These are phyloP conservation scores for Ormyrus rosae DNA, from an alignment of 2,888 invertebrate species.

Conservation along the genomic window DNA sequence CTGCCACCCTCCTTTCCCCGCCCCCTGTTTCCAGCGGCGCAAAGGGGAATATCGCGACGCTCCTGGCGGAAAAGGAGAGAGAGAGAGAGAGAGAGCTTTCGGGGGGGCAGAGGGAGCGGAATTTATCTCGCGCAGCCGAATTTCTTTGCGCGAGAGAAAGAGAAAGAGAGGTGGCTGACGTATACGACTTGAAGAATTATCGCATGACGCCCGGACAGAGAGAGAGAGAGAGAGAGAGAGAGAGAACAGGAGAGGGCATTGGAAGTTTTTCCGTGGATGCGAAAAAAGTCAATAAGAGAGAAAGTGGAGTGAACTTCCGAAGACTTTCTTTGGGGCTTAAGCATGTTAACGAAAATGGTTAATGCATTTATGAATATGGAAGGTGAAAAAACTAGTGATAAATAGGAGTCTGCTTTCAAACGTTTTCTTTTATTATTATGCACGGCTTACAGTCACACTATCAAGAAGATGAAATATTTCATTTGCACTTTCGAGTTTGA, in stretches of 20 bases:
- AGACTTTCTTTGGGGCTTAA: conserved; percentile 28
- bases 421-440: no score
- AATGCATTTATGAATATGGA: no score
- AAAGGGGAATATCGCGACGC: conserved; percentile 34
- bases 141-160: conserved; percentile 52
- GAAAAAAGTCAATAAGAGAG: conserved; percentile 41
- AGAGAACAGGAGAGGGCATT: background rate
- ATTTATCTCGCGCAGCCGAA: conserved; percentile 61
- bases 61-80: conserved; percentile 23
- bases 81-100: background rate
- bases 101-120: conserved; percentile 32
- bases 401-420: no score
- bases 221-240: background rate
- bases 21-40: background rate
- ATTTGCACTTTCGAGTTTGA: no score
- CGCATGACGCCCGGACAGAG: conserved; percentile 31
- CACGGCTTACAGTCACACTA: no score
- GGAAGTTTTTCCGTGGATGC: conserved; percentile 9
- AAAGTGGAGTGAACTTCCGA: conserved; percentile 32
- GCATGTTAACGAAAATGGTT: background rate
- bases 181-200: conserved; percentile 55
- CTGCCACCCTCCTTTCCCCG: conserved; percentile 33
- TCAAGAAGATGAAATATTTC: no score
- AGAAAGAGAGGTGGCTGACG: conserved; percentile 17
- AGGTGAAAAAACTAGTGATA: no score